Evolutionary conservation across 2,797 vertebrate genomes (phyloP).

Genomic region (Epinephelus malabaricus): DNA sequence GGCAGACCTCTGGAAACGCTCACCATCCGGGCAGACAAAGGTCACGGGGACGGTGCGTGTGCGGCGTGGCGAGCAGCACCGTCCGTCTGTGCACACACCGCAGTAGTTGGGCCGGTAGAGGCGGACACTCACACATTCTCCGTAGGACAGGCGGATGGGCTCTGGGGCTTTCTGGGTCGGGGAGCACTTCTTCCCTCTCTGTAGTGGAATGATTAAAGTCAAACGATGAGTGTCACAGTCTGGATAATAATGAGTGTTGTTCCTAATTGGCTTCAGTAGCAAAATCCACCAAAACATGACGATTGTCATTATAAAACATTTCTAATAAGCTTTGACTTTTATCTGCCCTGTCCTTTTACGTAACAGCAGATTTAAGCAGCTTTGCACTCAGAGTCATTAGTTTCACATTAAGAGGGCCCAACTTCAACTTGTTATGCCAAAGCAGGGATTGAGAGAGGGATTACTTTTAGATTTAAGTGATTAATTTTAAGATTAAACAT

Average conservation of each 20-base stretch:
- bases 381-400: constrained; percentile 56
- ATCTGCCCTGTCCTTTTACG: constrained; percentile 26
- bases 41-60: constrained; percentile 79
- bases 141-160: constrained; percentile 75
- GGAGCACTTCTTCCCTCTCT: constrained; percentile 83
- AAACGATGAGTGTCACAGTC: background rate
- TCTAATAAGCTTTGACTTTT: constrained; percentile 18
- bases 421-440: constrained; percentile 34
- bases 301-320: background rate
- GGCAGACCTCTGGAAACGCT: constrained; percentile 74
- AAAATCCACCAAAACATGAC: constrained; percentile 6
- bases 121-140: constrained; percentile 79
- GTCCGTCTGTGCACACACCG: constrained; percentile 76
- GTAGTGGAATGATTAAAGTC: constrained; percentile 31
- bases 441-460: constrained; percentile 27
- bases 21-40: constrained; percentile 81
- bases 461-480: constrained; percentile 54
- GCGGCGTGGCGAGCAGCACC: constrained; percentile 82
- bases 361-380: constrained; percentile 49
- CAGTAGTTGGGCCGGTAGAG: constrained; percentile 84
- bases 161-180: constrained; percentile 74
- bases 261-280: constrained; percentile 11
- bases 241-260: background rate
- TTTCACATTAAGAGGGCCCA: constrained; percentile 51
- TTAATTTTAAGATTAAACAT: constrained; percentile 47